Evolutionary conservation across 2,113 vertebrate species (phyloP), one percentile per base, ranked within the genome.

Genomic region (Circaetus cinerascens): DNA sequence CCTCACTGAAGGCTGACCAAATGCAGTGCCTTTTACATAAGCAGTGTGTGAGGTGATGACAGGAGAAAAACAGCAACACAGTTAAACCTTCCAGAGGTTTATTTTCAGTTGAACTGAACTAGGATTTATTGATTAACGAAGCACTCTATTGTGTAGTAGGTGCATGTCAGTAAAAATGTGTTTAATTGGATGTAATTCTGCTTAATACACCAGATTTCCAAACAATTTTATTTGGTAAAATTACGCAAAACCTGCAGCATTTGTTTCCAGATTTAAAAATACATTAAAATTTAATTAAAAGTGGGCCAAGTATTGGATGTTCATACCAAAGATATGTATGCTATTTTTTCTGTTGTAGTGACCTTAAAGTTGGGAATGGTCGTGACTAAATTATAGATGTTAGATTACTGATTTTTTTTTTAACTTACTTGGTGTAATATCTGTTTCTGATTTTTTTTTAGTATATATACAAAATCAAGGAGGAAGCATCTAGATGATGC

Each of bases 41-140:
- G 48, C 77, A 48, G 2, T 90, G 11, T 46, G 13, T 72, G 85
- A 86, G 23, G 26, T 95, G 86, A 81, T 62, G 22, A 30, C 10
- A 86, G 74, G 56, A 95, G 74, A 21, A 86, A 83, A 96, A 78
- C 12, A 50, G 50, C 63, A 86, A 16, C 13, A 56, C 6, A 75
- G 13, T 67, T 73, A 34, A 77, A 38, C 64, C 53, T 93, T 62
- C 81, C 32, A 63, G 40, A 57, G 34, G 21, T 80, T 93, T 95
- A 12, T 84, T 93, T 97, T 86, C 77, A 91, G 23, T 96, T 94
- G 89, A 92, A 84, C 32, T 41, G n/a, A 90, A 30, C 55, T 64
- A 43, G 21, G 25, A 66, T 69, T 46, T 92, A 23, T 69, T 83
- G 62, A 82, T 63, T 68, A 95, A 88, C 19, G 50, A 48, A 26